Evolutionary conservation across 2,888 invertebrate species (phyloP), one percentile per base, ranked within the genome.

Genomic region (Megaustenia siamemsis): DNA sequence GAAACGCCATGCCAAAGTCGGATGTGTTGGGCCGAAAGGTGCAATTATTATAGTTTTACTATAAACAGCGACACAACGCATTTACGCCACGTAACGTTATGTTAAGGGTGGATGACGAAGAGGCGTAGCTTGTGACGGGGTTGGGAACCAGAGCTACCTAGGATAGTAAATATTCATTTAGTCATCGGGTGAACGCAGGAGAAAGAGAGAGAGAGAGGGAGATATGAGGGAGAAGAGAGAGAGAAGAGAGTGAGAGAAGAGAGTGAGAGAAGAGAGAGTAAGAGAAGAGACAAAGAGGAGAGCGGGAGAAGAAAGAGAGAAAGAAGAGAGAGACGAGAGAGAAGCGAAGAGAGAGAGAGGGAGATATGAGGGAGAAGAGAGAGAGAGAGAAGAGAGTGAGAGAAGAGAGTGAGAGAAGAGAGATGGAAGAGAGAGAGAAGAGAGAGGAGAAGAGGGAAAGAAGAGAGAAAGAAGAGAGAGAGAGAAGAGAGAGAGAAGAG

Each of bases 161-260:
- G n/a, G n/a, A n/a, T n/a, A n/a, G n/a, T n/a, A n/a, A n/a, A n/a
- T n/a, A n/a, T n/a, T n/a, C n/a, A n/a, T n/a, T n/a, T n/a, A n/a
- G n/a, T n/a, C n/a, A 49, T 49, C n/a, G 60, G 4, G 60, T 60
- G 28, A 18, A 38, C 12, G 1, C 35, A 76, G 66, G 32, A 68
- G 83, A 83, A 75, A 83, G 76, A 76, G 38, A 66, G 32, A 76
- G 76, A 28, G n/a, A 45, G 38, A 49, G 45, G 66, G 69, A 76
- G 68, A 71, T 60, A 63, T 35, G 40, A 43, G 53, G 38, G 43
- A 69, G 63, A 56, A 80, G 71, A 66, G 53, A 75, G 53, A 66
- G 56, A 78, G 76, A n/a, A 73, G 63, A 38, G 28, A 60, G 73
- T 73, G 43, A 49, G 40, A 45, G 49, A 66, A 21, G 73, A 63